phyloP scores from a whole-genome alignment of 2,797 vertebrate species.

The Malurus leucopterus region DNA sequence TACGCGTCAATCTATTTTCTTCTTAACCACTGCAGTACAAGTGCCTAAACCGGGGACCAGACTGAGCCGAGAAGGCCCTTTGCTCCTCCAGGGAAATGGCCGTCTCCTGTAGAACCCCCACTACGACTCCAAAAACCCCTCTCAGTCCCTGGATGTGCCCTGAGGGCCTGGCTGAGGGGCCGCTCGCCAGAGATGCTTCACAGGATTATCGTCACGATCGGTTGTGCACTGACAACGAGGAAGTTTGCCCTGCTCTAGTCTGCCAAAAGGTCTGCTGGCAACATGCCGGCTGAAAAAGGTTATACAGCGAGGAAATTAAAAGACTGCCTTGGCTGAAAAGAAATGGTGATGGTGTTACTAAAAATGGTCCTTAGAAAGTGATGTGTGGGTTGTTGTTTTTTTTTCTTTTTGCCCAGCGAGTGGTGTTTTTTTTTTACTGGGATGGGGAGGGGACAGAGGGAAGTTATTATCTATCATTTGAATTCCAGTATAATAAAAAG shows the following conservation, averaged over 20 bases:
- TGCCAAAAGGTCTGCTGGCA: constrained; percentile 63
- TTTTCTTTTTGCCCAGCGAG: constrained; percentile 61
- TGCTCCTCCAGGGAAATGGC: constrained; percentile 46
- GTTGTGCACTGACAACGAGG: constrained; percentile 61
- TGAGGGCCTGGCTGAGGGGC: constrained; percentile 47
- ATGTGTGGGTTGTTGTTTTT: not conserved
- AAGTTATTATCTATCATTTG: not conserved
- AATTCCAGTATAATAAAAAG: not conserved
- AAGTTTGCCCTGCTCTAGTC: constrained; percentile 60
- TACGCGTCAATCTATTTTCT: constrained; percentile 73
- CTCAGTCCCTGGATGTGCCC: constrained; percentile 62
- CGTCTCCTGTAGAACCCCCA: constrained; percentile 64
- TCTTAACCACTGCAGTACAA: constrained; percentile 74
- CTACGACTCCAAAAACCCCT: constrained; percentile 3
- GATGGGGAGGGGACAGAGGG: not conserved
- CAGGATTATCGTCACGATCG: constrained; percentile 39
- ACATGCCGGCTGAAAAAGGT: constrained; percentile 64
- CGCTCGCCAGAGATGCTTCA: constrained; percentile 49
- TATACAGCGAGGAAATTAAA: constrained; percentile 70
- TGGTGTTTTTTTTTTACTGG: constrained; percentile 48
- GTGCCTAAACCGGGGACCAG: constrained; percentile 71
- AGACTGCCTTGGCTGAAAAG: constrained; percentile 69
- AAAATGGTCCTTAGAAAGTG: constrained; percentile 74
- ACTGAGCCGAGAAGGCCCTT: constrained; percentile 40
- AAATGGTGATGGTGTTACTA: constrained; percentile 74